Conservation (phyloP, 1,140 invertebrate genomes). For the Zaprionus gabonicus region DNA sequence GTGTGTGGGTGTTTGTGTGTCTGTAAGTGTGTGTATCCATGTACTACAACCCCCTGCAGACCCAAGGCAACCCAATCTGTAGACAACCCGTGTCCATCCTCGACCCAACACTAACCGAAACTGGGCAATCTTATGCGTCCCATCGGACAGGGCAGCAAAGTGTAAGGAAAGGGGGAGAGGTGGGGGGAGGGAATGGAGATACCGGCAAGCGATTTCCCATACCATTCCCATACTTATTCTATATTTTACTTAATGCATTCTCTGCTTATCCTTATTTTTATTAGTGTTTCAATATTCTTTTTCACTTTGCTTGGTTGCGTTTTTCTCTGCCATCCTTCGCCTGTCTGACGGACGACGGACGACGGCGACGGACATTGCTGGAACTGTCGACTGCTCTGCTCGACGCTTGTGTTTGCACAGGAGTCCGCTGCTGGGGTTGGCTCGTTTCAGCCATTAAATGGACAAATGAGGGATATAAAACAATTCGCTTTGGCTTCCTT, state of each 20-base stretch:
- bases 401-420: constrained; percentile 26
- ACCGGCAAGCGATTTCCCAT: constrained; percentile 5
- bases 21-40: constrained; percentile 4
- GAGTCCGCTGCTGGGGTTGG: constrained; percentile 57
- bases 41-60: constrained; percentile 12
- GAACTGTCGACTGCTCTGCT: constrained; percentile 21
- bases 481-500: constrained; percentile 82
- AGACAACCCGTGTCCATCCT: constrained; percentile 2
- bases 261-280: constrained; percentile 82
- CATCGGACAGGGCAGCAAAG: neutral
- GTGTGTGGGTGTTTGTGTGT: constrained; percentile 4
- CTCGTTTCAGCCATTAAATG: constrained; percentile 84
- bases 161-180: neutral
- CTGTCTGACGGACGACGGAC: constrained; percentile 7
- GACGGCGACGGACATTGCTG: neutral
- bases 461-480: constrained; percentile 84
- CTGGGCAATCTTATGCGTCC: neutral
- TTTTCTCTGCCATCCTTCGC: constrained; percentile 63
- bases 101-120: neutral
- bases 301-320: constrained; percentile 78
- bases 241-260: constrained; percentile 83
- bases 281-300: constrained; percentile 83
- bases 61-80: constrained; percentile 31
- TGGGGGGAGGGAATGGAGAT: neutral
- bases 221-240: constrained; percentile 61